phyloP scores from a whole-genome alignment of 2,113 vertebrate genomes.

The Urocynchramus pylzowi region DNA sequence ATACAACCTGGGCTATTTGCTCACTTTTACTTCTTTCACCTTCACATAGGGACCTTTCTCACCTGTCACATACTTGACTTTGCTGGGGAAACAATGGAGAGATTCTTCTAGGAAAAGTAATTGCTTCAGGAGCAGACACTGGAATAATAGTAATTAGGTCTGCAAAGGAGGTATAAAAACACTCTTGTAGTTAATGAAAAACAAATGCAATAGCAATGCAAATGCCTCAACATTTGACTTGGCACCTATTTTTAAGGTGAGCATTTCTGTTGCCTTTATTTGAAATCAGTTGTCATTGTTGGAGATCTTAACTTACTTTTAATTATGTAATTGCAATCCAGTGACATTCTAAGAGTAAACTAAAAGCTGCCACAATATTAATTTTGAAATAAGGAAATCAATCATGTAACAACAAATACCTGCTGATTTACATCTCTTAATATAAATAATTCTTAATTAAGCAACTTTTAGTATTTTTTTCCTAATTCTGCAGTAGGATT shows the following conservation, averaged over 20 bases:
- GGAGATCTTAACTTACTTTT: neutral
- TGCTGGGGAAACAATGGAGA: neutral
- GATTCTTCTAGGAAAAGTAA: neutral
- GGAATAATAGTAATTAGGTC: neutral
- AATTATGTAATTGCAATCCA: neutral
- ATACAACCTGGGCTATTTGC: neutral
- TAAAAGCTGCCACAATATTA: neutral
- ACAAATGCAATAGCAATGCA: neutral
- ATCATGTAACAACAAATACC: neutral
- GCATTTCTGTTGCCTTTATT: neutral
- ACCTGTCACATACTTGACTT: neutral
- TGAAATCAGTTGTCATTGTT: neutral
- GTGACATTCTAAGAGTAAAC: neutral
- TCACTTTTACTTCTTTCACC: neutral
- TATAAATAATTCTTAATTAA: neutral
- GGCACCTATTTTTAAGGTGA: neutral
- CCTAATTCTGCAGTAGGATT: neutral
- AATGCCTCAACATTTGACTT: neutral
- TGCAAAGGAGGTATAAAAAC: neutral
- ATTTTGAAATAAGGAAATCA: neutral
- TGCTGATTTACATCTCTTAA: neutral
- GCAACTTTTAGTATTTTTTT: neutral
- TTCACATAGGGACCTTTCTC: neutral
- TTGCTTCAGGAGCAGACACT: neutral
- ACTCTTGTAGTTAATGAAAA: neutral